Evolutionary conservation across 2,888 invertebrate species (phyloP), one percentile per base, ranked within the genome.

Genomic region (Helicoverpa assulta): DNA sequence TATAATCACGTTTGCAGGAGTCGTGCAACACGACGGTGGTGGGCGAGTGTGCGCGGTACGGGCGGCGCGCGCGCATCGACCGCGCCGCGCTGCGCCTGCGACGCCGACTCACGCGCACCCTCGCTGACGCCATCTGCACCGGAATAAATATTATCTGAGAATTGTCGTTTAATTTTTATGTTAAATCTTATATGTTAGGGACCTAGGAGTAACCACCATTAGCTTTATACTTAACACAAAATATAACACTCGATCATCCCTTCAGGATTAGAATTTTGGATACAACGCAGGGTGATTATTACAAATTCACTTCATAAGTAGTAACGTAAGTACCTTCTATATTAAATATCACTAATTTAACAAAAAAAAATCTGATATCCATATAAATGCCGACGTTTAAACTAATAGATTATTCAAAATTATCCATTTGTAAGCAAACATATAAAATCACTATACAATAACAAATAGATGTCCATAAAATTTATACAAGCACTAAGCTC

Each of bases 21-120:
- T 91, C 94, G 85, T 96, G 96, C 91, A 95, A 96, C 88, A 87
- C 91, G 77, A 95, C 94, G 51, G 86, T 96, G 86, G 90, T 95
- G 77, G 85, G 83, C 47, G 95, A 96, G 74, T 96, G 96, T 81
- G 89, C 87, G 64, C 83, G 83, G 80, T 96, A 96, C 85, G 86
- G 89, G 10, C 84, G 84, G 60, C 88, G 90, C 69, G 91, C 92
- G 67, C 92, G 91, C 66, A 62, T 92, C 73, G 96, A 96, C 87
- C 88, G 87, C 70, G 78, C 92, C 0, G 94, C 95, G 56, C 84
- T 92, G 77, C 91, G 92, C 62, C 87, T 96, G 72, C 86, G 89
- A 37, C 81, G 79, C 12, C 84, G 76, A 3, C 89, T 95, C 71
- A 86, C 87, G 72, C 84, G 81, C 59, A 92, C 92, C 8, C 87